phyloP scores from a whole-genome alignment of 2,113 vertebrate genomes.

The Callionymus lyra region DNA sequence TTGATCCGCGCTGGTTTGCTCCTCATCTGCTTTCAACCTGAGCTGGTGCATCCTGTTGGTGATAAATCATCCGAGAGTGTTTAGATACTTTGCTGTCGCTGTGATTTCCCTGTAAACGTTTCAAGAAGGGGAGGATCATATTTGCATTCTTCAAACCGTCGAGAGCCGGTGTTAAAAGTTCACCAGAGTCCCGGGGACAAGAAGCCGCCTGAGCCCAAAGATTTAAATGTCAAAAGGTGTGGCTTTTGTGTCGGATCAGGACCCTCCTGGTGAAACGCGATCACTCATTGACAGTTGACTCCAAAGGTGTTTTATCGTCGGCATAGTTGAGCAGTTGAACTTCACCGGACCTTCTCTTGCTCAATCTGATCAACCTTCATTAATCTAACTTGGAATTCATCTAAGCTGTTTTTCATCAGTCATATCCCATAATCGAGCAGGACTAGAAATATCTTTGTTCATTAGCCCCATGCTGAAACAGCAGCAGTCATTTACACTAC shows the following conservation, averaged over 20 bases:
- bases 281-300: conserved; percentile 37
- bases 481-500: conserved; percentile 58
- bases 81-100: conserved; percentile 55
- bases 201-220: conserved; percentile 28
- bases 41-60: conserved; percentile 44
- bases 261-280: conserved; percentile 29
- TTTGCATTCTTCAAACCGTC: conserved; percentile 56
- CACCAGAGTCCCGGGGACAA: conserved; percentile 42
- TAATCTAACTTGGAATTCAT: conserved; percentile 34
- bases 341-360: too few species aligned
- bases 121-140: conserved; percentile 47
- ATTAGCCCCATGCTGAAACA: conserved; percentile 52
- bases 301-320: conserved; percentile 47
- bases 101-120: conserved; percentile 63
- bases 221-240: conserved; percentile 67
- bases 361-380: conserved; percentile 22
- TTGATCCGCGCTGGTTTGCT: conserved; percentile 56
- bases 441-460: conserved; percentile 51
- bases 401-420: conserved; percentile 37
- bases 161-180: conserved; percentile 52
- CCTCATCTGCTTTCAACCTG: conserved; percentile 51
- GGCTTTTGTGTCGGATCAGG: conserved; percentile 35
- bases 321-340: conserved; percentile 11
- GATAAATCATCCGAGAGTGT: conserved; percentile 59
- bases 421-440: conserved; percentile 29